Evolutionary conservation across 2,113 vertebrate genomes (phyloP).

Genomic region (Syrrhaptes paradoxus): DNA sequence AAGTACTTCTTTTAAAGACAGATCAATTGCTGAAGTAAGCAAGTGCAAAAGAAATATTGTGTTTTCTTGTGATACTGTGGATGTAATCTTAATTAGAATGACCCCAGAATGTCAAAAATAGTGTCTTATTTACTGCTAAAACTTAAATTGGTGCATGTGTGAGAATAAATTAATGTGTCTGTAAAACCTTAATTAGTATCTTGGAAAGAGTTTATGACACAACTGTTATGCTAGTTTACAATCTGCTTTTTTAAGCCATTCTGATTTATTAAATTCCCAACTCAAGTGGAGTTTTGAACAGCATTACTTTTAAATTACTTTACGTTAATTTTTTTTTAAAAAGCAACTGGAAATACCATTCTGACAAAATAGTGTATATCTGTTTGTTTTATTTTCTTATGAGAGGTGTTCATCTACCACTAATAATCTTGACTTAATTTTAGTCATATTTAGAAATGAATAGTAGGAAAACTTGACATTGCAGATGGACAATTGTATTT

Average conservation of each 20-base stretch:
- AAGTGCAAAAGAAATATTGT: background rate
- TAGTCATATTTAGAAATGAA: slow-evolving; percentile 19
- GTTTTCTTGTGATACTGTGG: background rate
- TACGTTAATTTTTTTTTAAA: background rate
- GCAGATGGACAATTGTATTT: slow-evolving; percentile 54
- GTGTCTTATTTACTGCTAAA: slow-evolving; percentile 61
- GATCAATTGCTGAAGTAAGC: background rate
- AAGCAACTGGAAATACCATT: background rate
- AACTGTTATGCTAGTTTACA: background rate
- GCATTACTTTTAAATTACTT: background rate
- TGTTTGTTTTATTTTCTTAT: background rate
- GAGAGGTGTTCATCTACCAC: background rate
- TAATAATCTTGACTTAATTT: background rate
- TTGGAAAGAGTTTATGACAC: slow-evolving; percentile 32
- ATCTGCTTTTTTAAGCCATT: background rate
- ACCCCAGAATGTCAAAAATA: slow-evolving; percentile 58
- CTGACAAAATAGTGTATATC: background rate
- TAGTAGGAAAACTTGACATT: background rate
- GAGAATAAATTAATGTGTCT: slow-evolving; percentile 27
- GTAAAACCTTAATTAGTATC: slow-evolving; percentile 38
- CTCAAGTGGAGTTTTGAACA: background rate
- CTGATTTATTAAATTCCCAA: background rate
- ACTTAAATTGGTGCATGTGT: slow-evolving; percentile 66
- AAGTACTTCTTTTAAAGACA: background rate
- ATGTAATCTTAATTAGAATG: slow-evolving; percentile 65